Percentiles rank a stretch among this genome's conserved stretches.
Evolutionary conservation across 2,888 invertebrate species (phyloP).

Genomic region (Dendrolimus pini): DNA sequence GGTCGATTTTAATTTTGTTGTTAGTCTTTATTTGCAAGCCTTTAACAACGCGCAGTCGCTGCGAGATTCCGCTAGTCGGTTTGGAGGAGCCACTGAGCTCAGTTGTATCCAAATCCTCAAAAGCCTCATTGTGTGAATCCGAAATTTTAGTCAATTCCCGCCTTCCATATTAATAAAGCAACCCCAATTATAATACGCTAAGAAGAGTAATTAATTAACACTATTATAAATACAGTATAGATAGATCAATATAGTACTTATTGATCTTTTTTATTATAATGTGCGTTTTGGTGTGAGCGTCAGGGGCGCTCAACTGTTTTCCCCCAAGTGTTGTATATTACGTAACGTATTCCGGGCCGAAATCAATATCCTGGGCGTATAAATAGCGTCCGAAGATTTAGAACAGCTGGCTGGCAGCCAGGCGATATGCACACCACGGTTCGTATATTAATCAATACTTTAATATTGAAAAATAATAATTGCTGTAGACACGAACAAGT

Average conservation of each 20-base stretch:
- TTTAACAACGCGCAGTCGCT: conserved; percentile 54
- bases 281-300: conserved; percentile 30
- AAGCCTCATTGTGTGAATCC: conserved; percentile 37
- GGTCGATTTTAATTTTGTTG: conserved; percentile 17
- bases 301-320: conserved; percentile 51
- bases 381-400: conserved; percentile 61
- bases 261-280: conserved; percentile 10
- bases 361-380: conserved; percentile 71
- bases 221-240: not conserved
- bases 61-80: conserved; percentile 41
- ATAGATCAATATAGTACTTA: not conserved
- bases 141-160: conserved; percentile 37
- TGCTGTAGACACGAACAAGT: too few relatives aligned
- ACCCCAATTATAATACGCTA: not conserved
- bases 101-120: conserved; percentile 34
- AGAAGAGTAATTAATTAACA: not conserved
- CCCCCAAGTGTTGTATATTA: conserved; percentile 44
- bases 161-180: conserved; percentile 33
- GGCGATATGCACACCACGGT: conserved; percentile 66
- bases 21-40: conserved; percentile 24
- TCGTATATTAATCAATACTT: conserved; percentile 20
- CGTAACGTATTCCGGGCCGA: conserved; percentile 65
- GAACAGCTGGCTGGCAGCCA: conserved; percentile 68
- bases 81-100: conserved; percentile 57
- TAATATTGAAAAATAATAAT: not conserved